A percentile compares a stretch with the other conserved stretches of the same genome.
Conservation (phyloP, 1,140 invertebrate genomes). For the Drosophila rhopaloa region DNA sequence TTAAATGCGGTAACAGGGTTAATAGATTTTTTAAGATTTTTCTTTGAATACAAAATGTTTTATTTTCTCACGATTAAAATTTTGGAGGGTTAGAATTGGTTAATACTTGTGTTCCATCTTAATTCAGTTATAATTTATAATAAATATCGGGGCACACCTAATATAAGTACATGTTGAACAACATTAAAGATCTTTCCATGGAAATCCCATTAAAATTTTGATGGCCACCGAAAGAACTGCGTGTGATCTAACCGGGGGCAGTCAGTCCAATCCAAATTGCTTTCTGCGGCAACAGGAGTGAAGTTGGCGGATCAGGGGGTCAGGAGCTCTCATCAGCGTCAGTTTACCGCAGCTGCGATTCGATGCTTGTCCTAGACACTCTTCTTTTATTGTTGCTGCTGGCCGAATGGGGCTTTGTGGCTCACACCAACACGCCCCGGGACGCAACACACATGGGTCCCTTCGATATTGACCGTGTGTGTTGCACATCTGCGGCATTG, state of each 20-base stretch:
- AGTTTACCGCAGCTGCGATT: conserved; percentile 36
- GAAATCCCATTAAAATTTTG: no score
- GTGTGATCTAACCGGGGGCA: conserved; percentile 27
- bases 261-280: conserved; percentile 31
- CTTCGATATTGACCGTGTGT: conserved; percentile 41
- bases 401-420: conserved; percentile 36
- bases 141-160: no score
- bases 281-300: conserved; percentile 30
- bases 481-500: conserved; percentile 32
- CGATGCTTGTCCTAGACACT: conserved; percentile 48
- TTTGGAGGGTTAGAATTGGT: no score
- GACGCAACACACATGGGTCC: background rate
- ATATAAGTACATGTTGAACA: no score
- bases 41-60: no score
- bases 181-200: no score
- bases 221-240: conserved; percentile 4
- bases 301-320: background rate
- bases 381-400: conserved; percentile 47
- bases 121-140: no score
- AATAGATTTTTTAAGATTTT: no score
- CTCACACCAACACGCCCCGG: conserved; percentile 14
- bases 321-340: conserved; percentile 11
- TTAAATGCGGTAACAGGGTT: no score
- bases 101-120: no score
- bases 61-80: no score